A percentile compares a stretch with the other conserved stretches of the same genome.
phyloP scores from a whole-genome alignment of 2,888 invertebrate genomes.

The Aspidapion aeneum region DNA sequence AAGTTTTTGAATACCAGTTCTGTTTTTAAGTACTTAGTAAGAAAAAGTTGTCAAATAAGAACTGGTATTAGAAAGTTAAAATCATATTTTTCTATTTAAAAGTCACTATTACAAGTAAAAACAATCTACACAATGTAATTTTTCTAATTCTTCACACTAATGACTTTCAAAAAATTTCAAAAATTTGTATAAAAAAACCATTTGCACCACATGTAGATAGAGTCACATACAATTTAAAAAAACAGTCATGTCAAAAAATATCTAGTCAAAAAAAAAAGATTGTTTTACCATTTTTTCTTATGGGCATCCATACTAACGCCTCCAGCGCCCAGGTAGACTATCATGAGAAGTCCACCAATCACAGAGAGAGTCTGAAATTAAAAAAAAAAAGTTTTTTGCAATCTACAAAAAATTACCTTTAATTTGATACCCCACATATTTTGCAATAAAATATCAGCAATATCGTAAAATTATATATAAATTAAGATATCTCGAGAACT shows the following conservation, averaged over 20 bases:
- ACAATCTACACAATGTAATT: too few species aligned
- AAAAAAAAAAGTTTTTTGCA: conserved; percentile 16
- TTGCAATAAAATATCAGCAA: too few species aligned
- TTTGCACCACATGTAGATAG: not conserved
- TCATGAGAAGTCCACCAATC: conserved; percentile 96
- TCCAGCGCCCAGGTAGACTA: conserved; percentile 97
- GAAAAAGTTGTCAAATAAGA: too few species aligned
- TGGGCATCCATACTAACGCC: conserved; percentile 99
- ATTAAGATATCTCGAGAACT: too few species aligned
- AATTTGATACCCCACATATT: not conserved
- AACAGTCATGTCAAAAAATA: not conserved
- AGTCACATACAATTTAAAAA: not conserved
- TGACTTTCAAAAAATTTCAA: not conserved
- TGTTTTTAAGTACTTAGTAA: too few species aligned
- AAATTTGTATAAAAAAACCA: not conserved
- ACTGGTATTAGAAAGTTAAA: too few species aligned
- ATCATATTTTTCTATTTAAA: too few species aligned
- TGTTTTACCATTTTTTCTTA: conserved; percentile 93
- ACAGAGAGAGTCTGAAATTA: conserved; percentile 93
- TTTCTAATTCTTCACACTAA: too few species aligned
- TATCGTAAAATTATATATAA: too few species aligned
- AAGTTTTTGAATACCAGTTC: too few species aligned
- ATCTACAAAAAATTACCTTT: not conserved
- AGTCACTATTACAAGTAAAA: too few species aligned
- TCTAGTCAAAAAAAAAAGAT: not conserved